Evolutionary conservation across 2,113 vertebrate genomes (phyloP).

Genomic region (Columbina picui): DNA sequence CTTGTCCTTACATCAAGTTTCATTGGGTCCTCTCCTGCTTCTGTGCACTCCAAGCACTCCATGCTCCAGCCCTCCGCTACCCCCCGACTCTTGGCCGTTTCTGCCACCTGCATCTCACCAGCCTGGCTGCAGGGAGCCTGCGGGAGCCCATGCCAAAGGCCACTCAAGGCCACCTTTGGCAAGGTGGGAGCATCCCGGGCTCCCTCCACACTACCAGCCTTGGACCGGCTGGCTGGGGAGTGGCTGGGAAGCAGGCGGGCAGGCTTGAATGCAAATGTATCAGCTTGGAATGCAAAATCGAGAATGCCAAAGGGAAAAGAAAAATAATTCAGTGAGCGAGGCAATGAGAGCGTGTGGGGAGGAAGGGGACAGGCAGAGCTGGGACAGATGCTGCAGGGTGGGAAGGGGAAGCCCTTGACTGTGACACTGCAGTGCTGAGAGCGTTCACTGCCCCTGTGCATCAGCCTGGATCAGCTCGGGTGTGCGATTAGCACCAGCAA

Average conservation of each 20-base stretch:
- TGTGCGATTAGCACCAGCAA: neutral
- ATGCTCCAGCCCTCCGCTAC: neutral
- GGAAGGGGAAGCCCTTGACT: neutral
- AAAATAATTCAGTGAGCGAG: neutral
- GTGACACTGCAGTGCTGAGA: accelerated
- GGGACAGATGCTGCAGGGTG: neutral
- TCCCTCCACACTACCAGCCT: neutral
- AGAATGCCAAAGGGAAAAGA: neutral
- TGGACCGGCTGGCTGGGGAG: neutral
- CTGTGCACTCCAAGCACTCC: accelerated
- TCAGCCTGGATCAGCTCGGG: neutral
- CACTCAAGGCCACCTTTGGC: too few relatives aligned
- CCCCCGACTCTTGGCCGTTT: accelerated
- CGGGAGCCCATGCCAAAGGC: accelerated
- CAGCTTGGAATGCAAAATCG: neutral
- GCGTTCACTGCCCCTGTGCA: neutral
- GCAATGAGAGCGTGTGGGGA: neutral
- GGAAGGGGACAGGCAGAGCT: neutral
- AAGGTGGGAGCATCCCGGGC: accelerated
- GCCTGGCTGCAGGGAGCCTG: neutral
- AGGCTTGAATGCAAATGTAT: neutral
- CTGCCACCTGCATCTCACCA: neutral
- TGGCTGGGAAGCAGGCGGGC: accelerated
- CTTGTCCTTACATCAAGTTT: neutral
- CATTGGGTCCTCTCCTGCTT: neutral